Evolutionary conservation across 2,888 invertebrate genomes (phyloP).

Genomic region (Horisme vitalbata): DNA sequence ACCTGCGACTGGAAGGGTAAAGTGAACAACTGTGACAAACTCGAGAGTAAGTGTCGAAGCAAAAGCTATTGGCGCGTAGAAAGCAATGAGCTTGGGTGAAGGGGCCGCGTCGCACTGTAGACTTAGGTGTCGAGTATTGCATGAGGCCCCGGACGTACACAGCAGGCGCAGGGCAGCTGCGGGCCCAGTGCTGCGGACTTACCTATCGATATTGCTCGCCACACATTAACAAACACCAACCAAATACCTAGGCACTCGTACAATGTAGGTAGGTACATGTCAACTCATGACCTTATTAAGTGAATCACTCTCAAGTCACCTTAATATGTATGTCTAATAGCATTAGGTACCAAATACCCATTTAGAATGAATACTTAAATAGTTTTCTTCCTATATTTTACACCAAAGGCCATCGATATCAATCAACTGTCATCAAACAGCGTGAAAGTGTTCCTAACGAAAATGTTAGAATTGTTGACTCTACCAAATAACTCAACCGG

Average conservation of each 20-base stretch:
- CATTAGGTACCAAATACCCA: too few species aligned
- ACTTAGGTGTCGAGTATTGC: slow-evolving; percentile 66
- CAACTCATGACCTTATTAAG: too few species aligned
- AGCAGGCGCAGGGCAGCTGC: slow-evolving; percentile 1
- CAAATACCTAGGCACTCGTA: slow-evolving; percentile 18
- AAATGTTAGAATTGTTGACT: neutral
- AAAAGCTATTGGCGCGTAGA: slow-evolving; percentile 76
- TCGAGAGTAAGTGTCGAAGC: slow-evolving; percentile 94
- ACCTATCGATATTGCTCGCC: slow-evolving; percentile 41
- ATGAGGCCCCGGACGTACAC: slow-evolving; percentile 71
- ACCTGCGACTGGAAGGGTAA: slow-evolving; percentile 99
- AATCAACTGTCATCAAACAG: neutral
- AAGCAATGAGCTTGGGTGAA: slow-evolving; percentile 80
- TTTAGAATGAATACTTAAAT: too few species aligned
- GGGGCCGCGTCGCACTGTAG: slow-evolving; percentile 80
- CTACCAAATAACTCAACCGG: slow-evolving; percentile 7
- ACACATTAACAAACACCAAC: slow-evolving; percentile 57
- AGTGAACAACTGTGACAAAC: slow-evolving; percentile 97
- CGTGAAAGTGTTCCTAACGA: neutral
- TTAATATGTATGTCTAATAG: too few species aligned
- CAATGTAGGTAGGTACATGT: too few species aligned
- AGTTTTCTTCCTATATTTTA: too few species aligned
- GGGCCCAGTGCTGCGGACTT: slow-evolving; percentile 47
- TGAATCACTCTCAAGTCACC: too few species aligned
- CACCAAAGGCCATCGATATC: neutral